Percentiles rank a stretch among this genome's conserved stretches.
Conservation (phyloP, 2,888 invertebrate species). For the Xestia ashworthii region DNA sequence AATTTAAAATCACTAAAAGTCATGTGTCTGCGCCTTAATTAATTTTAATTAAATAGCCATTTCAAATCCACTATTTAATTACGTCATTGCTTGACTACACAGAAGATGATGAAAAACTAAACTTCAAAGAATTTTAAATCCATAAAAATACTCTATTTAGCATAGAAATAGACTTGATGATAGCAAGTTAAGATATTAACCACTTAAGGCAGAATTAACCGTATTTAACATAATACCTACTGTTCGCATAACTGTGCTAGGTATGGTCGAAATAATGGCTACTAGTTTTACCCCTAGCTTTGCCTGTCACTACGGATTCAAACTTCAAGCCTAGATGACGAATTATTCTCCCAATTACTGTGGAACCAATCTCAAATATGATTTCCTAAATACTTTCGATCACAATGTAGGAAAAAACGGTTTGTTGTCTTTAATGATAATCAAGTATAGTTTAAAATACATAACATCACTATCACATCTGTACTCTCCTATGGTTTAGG, state of each 20-base stretch:
- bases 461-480: neutral
- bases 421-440: neutral
- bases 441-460: neutral
- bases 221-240: slow-evolving; percentile 24
- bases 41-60: no score
- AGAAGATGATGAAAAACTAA: neutral
- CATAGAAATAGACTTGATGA: slow-evolving; percentile 47
- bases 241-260: slow-evolving; percentile 34
- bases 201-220: slow-evolving; percentile 36
- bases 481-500: no score
- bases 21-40: no score
- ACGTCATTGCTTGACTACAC: neutral
- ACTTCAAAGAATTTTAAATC: neutral
- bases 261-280: slow-evolving; percentile 39
- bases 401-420: neutral
- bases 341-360: neutral
- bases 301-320: neutral
- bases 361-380: neutral
- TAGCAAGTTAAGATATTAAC: slow-evolving; percentile 30
- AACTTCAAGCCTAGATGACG: no score
- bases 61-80: neutral
- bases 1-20: no score
- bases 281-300: neutral
- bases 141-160: slow-evolving; percentile 31
- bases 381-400: neutral